These are phyloP conservation scores for Aphidius ervi DNA, from an alignment of 1,140 invertebrate species.

Conservation along the genomic window DNA sequence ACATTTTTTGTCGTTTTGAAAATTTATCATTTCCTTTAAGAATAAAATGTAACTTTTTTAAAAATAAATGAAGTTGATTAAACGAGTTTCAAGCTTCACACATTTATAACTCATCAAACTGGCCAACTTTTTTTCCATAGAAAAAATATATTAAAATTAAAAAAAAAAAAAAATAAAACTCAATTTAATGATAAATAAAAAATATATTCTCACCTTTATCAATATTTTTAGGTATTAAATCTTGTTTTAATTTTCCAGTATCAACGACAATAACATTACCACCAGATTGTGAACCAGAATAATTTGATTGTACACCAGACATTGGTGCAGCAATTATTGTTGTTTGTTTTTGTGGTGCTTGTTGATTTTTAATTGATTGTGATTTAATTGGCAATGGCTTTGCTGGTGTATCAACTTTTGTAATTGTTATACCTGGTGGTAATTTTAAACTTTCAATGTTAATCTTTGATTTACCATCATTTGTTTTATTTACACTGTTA, in stretches of 20 bases:
- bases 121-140: too few relatives aligned
- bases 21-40: too few relatives aligned
- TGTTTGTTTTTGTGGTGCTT: slow-evolving; percentile 42
- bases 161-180: slow-evolving; percentile 10
- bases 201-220: slow-evolving; percentile 37
- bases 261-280: slow-evolving; percentile 65
- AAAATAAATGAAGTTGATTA: too few relatives aligned
- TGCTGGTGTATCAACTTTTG: slow-evolving; percentile 65
- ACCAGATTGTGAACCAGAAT: slow-evolving; percentile 46
- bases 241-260: slow-evolving; percentile 58
- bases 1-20: too few relatives aligned
- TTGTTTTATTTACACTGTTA: slow-evolving; percentile 37
- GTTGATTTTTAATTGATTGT: slow-evolving; percentile 37
- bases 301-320: slow-evolving; percentile 43
- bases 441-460: slow-evolving; percentile 66
- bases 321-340: slow-evolving; percentile 50
- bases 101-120: too few relatives aligned
- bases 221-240: slow-evolving; percentile 39
- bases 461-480: slow-evolving; percentile 41
- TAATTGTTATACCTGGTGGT: slow-evolving; percentile 79
- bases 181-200: background rate
- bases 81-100: too few relatives aligned
- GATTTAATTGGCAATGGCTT: slow-evolving; percentile 50
- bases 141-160: background rate
- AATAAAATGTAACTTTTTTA: too few relatives aligned